Percentiles rank a stretch among this genome's conserved stretches.
phyloP scores from a whole-genome alignment of 2,888 invertebrate genomes.

The Watsonalla binaria region DNA sequence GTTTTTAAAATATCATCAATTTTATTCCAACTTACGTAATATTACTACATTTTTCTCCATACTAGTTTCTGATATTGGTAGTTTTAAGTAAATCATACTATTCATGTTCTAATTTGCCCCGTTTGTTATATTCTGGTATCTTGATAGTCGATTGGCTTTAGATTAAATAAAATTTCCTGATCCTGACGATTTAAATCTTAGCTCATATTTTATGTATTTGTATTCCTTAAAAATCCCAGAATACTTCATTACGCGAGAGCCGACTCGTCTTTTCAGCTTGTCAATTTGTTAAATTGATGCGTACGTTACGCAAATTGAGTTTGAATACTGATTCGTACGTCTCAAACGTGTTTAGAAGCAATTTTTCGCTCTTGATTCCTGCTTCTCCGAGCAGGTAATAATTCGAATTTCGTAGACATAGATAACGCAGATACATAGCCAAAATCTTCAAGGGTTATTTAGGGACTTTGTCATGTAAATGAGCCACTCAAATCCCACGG shows the following conservation, averaged over 20 bases:
- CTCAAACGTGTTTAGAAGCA: neutral
- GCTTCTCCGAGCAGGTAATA: neutral
- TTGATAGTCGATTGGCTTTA: neutral
- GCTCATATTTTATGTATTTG: neutral
- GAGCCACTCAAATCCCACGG: constrained; percentile 52
- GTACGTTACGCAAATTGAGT: neutral
- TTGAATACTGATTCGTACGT: neutral
- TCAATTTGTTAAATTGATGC: neutral
- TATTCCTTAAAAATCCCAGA: neutral
- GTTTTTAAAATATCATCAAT: neutral
- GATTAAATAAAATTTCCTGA: neutral
- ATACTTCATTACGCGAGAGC: neutral
- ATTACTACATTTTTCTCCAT: too few species aligned
- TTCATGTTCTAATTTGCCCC: too few species aligned
- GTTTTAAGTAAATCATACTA: too few species aligned
- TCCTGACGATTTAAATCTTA: neutral
- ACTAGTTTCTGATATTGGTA: too few species aligned
- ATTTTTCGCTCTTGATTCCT: neutral
- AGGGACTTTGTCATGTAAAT: constrained; percentile 72
- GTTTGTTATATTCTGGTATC: too few species aligned
- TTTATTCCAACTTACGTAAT: neutral
- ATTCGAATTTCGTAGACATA: constrained; percentile 25
- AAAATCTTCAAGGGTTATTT: constrained; percentile 57
- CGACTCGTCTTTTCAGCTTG: neutral
- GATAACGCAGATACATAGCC: constrained; percentile 27